Base-by-base conservation (phyloP, 2,113 vertebrate species). In the Anguilla rostrata region DNA sequence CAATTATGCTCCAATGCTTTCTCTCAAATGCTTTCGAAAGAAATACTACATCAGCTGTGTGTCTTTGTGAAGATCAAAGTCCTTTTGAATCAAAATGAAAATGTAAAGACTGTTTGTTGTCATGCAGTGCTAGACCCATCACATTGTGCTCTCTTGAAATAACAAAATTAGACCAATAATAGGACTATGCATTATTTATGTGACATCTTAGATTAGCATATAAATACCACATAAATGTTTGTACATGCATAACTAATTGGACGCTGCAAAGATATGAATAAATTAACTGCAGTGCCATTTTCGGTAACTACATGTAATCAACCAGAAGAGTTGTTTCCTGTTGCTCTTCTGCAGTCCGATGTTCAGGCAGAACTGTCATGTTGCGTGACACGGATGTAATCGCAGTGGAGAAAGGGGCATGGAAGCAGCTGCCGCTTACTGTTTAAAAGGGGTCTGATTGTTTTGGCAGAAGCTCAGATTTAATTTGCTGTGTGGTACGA, bases 281-380 rank as follows among this genome's bases (percentile, higher is more conserved):
- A 85, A 85, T 85, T 60, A 82, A 15, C 78, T 34, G 46, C 75
- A 39, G 34, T 79, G 84, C 46, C 29, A 29, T 60, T 60, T 85
- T 41, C 71, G 60, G n/a, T 85, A 80, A 75, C 84, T 81, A 34
- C 2, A 81, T 85, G 75, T 29, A 56, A 82, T 53, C 12, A 82
- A 16, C 43, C 11, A 29, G 78, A 56, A 34, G 2, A n/a, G 18
- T 9, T 34, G n/a, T 80, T 57, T 81, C 81, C 75, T 60, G 26
- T 57, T 39, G 78, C 56, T 8, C 78, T 60, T 46, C 26, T 75
- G 49, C 39, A 29, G 75, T 85, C 34, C 41, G 39, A 85, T 60
- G 78, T 80, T 57, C 5, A 11, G 22, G 22, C 75, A 56, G 75
- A 39, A 80, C 6, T 85, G 84, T 29, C 78, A 40, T 39, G 34